Conservation (phyloP, 1,140 invertebrate species). For the Philopotamus ludificatus region DNA sequence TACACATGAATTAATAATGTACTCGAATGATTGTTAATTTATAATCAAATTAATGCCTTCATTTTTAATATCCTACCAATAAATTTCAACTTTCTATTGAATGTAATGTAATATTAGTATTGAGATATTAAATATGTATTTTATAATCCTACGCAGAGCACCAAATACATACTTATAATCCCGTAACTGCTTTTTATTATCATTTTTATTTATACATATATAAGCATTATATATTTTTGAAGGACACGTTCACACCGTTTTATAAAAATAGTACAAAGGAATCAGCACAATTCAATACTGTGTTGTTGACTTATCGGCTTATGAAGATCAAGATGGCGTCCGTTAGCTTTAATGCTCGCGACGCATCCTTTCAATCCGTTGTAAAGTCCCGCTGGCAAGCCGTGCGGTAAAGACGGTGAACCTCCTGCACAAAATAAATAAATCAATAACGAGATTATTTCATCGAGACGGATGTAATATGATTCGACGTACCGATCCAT, state of each 20-base stretch:
- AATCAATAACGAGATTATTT: too few species aligned
- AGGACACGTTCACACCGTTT: background rate
- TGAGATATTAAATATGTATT: background rate
- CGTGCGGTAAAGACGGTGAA: conserved; percentile 52
- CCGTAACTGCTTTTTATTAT: conserved; percentile 12
- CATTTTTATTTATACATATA: conserved; percentile 3
- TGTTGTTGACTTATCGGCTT: conserved; percentile 47
- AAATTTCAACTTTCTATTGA: background rate
- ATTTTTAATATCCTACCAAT: background rate
- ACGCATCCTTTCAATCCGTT: conserved; percentile 52
- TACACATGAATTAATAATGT: background rate
- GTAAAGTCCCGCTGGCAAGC: conserved; percentile 51
- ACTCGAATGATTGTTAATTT: background rate
- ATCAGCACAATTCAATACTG: conserved; percentile 28
- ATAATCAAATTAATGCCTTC: background rate
- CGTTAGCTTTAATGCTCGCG: conserved; percentile 51
- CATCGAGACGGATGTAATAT: too few species aligned
- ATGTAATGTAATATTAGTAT: background rate
- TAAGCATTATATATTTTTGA: background rate
- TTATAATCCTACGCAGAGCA: background rate
- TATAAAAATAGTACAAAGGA: background rate
- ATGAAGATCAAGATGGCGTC: conserved; percentile 50
- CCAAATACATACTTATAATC: conserved; percentile 11
- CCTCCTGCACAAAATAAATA: conserved; percentile 52
- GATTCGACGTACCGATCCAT: conserved; percentile 66